Conservation (phyloP, 2,888 invertebrate species). For the Tetragonula carbonaria region DNA sequence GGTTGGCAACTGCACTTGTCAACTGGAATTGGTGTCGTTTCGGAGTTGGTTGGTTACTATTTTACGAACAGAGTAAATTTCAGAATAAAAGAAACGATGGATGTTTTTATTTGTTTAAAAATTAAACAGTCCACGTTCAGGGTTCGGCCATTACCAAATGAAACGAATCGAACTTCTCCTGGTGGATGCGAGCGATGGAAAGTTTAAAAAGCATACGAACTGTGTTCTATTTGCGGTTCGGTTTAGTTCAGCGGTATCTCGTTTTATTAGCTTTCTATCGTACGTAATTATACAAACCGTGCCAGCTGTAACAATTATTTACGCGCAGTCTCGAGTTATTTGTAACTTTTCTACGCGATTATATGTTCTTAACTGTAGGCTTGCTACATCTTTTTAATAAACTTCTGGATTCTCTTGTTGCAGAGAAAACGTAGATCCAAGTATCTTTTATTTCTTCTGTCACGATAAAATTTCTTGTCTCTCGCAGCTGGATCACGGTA, state of each 20-base stretch:
- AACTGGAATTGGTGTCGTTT: too few species aligned
- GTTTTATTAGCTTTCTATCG: not conserved
- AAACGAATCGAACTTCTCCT: not conserved
- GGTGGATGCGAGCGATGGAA: not conserved
- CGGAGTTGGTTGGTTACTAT: too few species aligned
- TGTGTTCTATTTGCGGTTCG: not conserved
- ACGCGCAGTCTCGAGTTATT: not conserved
- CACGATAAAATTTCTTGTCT: not conserved
- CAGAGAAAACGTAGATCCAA: not conserved
- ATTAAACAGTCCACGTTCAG: not conserved
- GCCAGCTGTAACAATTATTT: not conserved
- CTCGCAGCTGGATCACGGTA: not conserved
- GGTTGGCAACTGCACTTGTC: too few species aligned
- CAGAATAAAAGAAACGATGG: too few species aligned
- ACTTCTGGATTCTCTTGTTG: not conserved
- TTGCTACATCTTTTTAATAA: not conserved
- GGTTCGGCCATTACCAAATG: not conserved
- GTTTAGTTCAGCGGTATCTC: not conserved
- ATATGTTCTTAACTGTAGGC: not conserved
- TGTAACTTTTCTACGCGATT: not conserved
- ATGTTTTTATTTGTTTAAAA: not conserved
- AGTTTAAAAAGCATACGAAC: not conserved
- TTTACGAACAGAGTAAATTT: too few species aligned
- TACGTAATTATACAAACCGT: not conserved
- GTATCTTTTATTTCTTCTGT: not conserved